Conservation (phyloP, 2,113 vertebrate species). For the Rhizomys pruinosus region DNA sequence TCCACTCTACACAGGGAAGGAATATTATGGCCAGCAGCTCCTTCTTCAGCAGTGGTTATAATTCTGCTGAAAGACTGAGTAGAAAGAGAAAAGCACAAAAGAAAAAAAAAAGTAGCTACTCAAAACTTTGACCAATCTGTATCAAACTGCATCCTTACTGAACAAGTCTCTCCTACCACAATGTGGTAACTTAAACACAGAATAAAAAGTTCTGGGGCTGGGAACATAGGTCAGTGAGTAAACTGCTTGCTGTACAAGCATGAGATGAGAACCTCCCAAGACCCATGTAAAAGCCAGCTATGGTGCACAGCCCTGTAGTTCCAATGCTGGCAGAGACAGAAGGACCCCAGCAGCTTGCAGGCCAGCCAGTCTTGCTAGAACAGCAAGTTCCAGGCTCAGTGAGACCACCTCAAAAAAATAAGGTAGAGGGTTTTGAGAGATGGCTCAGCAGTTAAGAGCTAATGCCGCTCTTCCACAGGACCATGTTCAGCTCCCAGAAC, state of each 20-base stretch:
- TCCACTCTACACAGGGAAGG: conserved; percentile 39
- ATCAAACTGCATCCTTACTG: neutral
- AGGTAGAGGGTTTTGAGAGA: too few species aligned
- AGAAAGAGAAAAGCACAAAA: conserved; percentile 10
- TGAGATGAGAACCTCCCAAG: neutral
- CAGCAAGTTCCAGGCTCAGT: neutral
- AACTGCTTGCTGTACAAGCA: neutral
- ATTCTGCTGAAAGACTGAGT: neutral
- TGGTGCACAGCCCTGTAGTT: too few species aligned
- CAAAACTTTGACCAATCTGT: neutral
- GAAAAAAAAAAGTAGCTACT: neutral
- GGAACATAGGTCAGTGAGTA: neutral
- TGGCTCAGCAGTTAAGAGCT: too few species aligned
- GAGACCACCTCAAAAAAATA: too few species aligned
- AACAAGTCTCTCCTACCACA: neutral
- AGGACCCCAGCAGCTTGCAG: neutral
- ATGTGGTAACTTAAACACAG: conserved; percentile 22
- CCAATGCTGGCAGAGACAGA: neutral
- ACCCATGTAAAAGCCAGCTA: neutral
- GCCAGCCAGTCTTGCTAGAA: neutral
- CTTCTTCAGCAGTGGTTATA: neutral
- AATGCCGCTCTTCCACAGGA: too few species aligned
- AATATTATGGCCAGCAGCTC: neutral
- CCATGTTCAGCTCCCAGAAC: too few species aligned
- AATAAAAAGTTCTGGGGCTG: neutral